Base-by-base conservation (phyloP, 2,797 vertebrate species). In the Myotis pilosus region DNA sequence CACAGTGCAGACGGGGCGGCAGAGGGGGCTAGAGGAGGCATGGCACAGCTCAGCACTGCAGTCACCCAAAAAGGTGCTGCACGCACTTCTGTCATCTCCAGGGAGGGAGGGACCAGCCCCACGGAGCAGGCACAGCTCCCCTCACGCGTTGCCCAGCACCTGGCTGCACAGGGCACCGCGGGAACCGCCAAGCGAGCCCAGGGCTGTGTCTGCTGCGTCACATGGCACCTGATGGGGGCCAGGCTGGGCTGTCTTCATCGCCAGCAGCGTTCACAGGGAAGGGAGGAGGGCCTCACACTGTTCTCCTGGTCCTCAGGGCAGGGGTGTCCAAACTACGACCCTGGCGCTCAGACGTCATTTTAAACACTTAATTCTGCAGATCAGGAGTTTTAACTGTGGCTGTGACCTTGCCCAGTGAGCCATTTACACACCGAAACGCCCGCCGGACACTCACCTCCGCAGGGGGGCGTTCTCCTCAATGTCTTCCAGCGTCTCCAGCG, bases 401-500 rank as follows among this genome's bases (percentile, higher is more conserved):
- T 28, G 20, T 3, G 13, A 57, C 11, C 49, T 44, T 0, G 0
- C 53, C 23, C 6, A 28, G 22, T 28, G 41, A 51, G 55, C 25
- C 1, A 0, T 9, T 17, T 47, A 55, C 0, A 2, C 1, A 44
- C 2, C 90, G 17, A 75, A 19, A 83, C 19, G 4, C 66, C 7
- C 4, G 57, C 4, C 33, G 3, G 76, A 8, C 94, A 95, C 87
- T 96, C 97, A 99, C 99, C 99, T 99, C 97, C 99, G 98, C 25
- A 99, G 98, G 57, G 99, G 99, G 94, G 99, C 99, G 8, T 99
- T 99, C 97, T 99, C 99, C 98, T 99, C 99, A 33, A 99, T 99
- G 97, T 99, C 99, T 98, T 99, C 99, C 97, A 99, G 98, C 83
- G 99, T 99, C 98, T 99, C 99, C 96, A 99, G 98, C 53, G 99